A percentile compares a stretch with the other conserved stretches of the same genome.
Evolutionary conservation across 1,140 invertebrate genomes (phyloP).

Genomic region (Drosophila hydei): DNA sequence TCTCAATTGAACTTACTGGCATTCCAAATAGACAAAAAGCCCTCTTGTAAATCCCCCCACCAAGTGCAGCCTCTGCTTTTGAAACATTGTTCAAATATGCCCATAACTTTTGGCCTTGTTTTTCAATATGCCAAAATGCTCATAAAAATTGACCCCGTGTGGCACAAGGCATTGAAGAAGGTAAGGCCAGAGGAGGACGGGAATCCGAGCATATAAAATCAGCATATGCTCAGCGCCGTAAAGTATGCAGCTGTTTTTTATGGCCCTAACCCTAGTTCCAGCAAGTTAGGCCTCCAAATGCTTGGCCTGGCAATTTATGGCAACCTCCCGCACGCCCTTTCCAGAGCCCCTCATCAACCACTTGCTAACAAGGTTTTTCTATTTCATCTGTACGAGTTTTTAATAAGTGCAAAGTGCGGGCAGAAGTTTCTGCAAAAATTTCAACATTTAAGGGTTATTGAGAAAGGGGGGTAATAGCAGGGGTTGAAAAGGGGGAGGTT

Average conservation of each 20-base stretch:
- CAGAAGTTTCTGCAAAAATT: constrained; percentile 55
- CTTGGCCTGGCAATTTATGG: constrained; percentile 67
- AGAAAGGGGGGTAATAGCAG: constrained; percentile 25
- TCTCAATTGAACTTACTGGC: background rate
- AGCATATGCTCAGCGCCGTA: constrained; percentile 72
- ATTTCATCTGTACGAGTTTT: constrained; percentile 73
- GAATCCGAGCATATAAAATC: constrained; percentile 55
- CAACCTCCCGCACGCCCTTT: background rate
- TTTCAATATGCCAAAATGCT: constrained; percentile 79
- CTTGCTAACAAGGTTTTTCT: constrained; percentile 32
- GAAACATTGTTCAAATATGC: constrained; percentile 66
- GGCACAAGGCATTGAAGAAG: constrained; percentile 46
- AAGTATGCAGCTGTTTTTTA: constrained; percentile 81
- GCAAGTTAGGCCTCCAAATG: constrained; percentile 64
- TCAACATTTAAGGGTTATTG: constrained; percentile 43
- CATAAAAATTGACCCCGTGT: constrained; percentile 77
- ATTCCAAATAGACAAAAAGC: background rate
- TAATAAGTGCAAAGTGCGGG: constrained; percentile 81
- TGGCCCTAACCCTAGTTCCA: constrained; percentile 66
- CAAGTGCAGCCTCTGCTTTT: constrained; percentile 38
- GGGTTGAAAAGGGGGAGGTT: constrained; percentile 25
- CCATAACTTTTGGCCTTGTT: constrained; percentile 79
- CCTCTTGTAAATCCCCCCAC: background rate
- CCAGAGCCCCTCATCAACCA: background rate
- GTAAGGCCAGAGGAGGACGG: background rate